Base-by-base conservation (phyloP, 2,797 vertebrate species). In the Chelon auratus region DNA sequence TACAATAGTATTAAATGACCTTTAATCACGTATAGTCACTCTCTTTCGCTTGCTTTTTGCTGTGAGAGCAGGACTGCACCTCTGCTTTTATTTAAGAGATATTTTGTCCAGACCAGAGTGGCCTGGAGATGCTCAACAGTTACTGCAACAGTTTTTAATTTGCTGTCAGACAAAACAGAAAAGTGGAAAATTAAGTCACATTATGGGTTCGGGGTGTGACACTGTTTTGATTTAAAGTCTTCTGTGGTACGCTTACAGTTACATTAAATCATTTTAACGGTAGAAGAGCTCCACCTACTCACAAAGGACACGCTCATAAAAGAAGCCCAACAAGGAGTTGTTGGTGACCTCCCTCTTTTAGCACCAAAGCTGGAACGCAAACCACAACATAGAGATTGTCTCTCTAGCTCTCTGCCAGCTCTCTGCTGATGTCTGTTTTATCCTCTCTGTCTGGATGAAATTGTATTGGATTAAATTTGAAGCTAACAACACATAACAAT, bases 121-220 rank as follows among this genome's bases (percentile, higher is more conserved):
- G 37, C 53, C 47, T 48, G 52, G 51, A 71, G 73, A 60, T 26
- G 55, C 58, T 48, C 36, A 66, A 47, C 18, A 10, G 18, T 2
- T 12, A 7, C 62, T 61, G 43, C 17, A 22, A 22, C 22, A 22
- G 22, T 9, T 80, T 75, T 73, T 37, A 72, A 37, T 69, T 57
- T 61, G 62, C 69, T 53, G 82, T 75, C 56, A 61, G 37, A 75
- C 58, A 45, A 24, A 68, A 63, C 48, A 50, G 53, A 12, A 53
- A 61, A 62, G 64, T 58, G 69, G 72, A 78, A 83, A 87, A 84
- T 87, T n/a, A 85, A 81, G 86, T 86, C 64, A 86, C 75, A 59
- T 26, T 66, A 48, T 67, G 40, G 68, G 37, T 77, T 62, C 15
- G 30, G 78, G 84, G 76, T 69, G 76, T 76, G 72, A 15, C 57